Conservation (phyloP, 2,113 vertebrate genomes). For the Centropus bengalensis region DNA sequence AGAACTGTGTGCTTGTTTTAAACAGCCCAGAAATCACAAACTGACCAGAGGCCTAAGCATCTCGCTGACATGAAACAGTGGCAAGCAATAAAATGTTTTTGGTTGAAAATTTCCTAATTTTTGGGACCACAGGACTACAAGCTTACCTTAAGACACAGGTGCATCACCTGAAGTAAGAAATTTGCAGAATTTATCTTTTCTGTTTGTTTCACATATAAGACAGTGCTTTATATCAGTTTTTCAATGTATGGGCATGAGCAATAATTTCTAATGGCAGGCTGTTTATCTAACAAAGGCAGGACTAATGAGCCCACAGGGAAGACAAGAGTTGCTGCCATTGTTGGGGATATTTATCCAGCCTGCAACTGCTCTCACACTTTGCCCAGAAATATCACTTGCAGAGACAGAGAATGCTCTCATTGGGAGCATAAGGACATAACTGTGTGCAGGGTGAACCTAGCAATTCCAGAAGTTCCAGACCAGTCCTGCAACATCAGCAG, state of each 20-base stretch:
- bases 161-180: background rate
- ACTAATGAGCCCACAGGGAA: background rate
- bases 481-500: background rate
- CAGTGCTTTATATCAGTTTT: background rate
- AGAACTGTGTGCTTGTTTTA: background rate
- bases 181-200: background rate
- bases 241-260: rapidly evolving
- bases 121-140: background rate
- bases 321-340: background rate
- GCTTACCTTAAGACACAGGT: background rate
- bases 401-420: background rate
- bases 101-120: background rate
- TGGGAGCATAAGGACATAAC: rapidly evolving
- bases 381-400: background rate
- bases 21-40: background rate
- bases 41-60: background rate
- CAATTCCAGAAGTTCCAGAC: background rate
- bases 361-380: background rate
- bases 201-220: background rate
- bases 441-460: background rate
- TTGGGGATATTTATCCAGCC: background rate
- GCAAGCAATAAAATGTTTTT: background rate
- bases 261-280: background rate
- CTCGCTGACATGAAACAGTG: background rate
- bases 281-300: background rate